These are phyloP conservation scores for Engystomops pustulosus DNA, from an alignment of 2,113 vertebrate species.

Conservation along the genomic window DNA sequence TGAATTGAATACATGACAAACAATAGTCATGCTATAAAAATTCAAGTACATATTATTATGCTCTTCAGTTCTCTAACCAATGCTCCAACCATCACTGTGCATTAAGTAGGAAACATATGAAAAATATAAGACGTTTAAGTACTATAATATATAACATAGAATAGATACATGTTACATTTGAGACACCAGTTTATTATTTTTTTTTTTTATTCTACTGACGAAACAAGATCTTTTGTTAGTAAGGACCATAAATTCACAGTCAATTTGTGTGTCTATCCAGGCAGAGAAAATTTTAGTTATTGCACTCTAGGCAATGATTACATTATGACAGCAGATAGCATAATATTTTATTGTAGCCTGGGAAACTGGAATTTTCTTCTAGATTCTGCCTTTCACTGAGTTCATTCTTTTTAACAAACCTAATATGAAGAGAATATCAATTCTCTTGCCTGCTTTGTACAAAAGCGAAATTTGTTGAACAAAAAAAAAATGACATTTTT, in stretches of 20 bases:
- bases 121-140: not conserved
- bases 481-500: not conserved
- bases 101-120: not conserved
- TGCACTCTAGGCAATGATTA: slow-evolving; percentile 59
- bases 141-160: slow-evolving; percentile 6
- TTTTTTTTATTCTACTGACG: slow-evolving; percentile 24
- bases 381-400: slow-evolving; percentile 35
- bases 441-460: slow-evolving; percentile 43
- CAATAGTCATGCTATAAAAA: not conserved
- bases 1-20: not conserved
- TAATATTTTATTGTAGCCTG: slow-evolving; percentile 59
- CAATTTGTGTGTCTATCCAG: slow-evolving; percentile 56
- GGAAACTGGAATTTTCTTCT: slow-evolving; percentile 57
- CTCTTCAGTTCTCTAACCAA: not conserved
- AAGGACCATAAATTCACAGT: slow-evolving; percentile 54
- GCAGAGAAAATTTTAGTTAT: slow-evolving; percentile 59
- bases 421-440: slow-evolving; percentile 41
- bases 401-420: slow-evolving; percentile 41
- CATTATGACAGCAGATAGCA: slow-evolving; percentile 55
- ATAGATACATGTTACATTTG: slow-evolving; percentile 6
- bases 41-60: not conserved
- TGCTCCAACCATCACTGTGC: not conserved
- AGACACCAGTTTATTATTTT: not conserved
- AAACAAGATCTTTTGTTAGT: slow-evolving; percentile 56
- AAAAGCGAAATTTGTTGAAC: not conserved